These are phyloP conservation scores for Pseudopipra pipra DNA, from an alignment of 2,113 vertebrate genomes.

Conservation along the genomic window DNA sequence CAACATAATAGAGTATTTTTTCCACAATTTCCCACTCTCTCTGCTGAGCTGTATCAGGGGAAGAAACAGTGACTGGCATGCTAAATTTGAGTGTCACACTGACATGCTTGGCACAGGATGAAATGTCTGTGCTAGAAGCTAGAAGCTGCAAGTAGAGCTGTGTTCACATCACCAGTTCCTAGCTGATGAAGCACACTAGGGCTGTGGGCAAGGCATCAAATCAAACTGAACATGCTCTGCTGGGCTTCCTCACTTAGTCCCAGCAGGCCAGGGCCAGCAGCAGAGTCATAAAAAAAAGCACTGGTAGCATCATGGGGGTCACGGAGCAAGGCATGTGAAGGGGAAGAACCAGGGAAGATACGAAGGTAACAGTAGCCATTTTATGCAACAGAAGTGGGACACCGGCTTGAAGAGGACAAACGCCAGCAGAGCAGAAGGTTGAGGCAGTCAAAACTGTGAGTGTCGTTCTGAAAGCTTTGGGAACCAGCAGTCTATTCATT, in stretches of 20 bases:
- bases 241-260: not conserved
- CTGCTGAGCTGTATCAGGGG: not conserved
- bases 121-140: conserved; percentile 33
- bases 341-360: not conserved
- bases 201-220: not conserved
- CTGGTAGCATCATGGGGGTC: fast-evolving
- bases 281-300: not conserved
- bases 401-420: not conserved
- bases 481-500: not conserved
- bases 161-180: not conserved
- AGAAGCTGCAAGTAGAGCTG: conserved; percentile 6
- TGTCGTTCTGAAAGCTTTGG: not conserved
- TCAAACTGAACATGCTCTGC: not conserved
- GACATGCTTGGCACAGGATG: conserved; percentile 40
- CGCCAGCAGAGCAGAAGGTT: not conserved
- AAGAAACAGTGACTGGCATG: conserved; percentile 21
- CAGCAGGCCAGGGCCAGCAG: not conserved
- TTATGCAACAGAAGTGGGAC: not conserved
- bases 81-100: conserved; percentile 51
- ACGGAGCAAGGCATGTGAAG: fast-evolving
- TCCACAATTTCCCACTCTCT: conserved; percentile 3
- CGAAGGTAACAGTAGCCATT: not conserved
- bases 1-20: conserved; percentile 26
- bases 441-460: not conserved
- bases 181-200: not conserved